Conservation (phyloP, 2,888 invertebrate genomes). For the Phragmatobia fuliginosa region DNA sequence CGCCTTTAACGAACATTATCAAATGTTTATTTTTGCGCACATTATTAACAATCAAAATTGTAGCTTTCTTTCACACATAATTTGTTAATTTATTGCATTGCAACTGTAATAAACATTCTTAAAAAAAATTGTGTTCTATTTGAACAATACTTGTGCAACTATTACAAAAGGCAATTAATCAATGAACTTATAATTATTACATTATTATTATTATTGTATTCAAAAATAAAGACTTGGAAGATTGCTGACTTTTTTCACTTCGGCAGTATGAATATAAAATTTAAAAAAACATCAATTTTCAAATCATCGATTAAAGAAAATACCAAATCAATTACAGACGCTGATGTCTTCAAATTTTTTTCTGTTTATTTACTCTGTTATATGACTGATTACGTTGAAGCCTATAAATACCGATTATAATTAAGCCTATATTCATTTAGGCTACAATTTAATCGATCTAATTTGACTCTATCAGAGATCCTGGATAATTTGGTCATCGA, state of each 20-base stretch:
- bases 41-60: conserved; percentile 1
- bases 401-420: conserved; percentile 2
- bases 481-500: conserved; percentile 47
- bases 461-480: conserved; percentile 36
- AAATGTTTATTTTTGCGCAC: conserved; percentile 34
- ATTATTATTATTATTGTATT: neutral
- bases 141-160: neutral
- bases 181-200: neutral
- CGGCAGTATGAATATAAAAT: too few relatives aligned
- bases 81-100: neutral
- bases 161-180: neutral
- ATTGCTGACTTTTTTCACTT: neutral
- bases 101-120: neutral
- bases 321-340: neutral
- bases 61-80: neutral
- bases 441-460: neutral
- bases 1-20: conserved; percentile 54
- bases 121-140: neutral
- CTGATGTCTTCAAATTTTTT: too few relatives aligned
- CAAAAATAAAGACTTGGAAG: conserved; percentile 14
- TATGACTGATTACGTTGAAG: neutral
- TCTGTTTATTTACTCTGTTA: too few relatives aligned
- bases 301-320: too few relatives aligned
- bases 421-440: conserved; percentile 1
- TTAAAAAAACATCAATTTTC: too few relatives aligned